Evolutionary conservation across 1,140 invertebrate genomes (phyloP).

Genomic region (Habropoda laboriosa): DNA sequence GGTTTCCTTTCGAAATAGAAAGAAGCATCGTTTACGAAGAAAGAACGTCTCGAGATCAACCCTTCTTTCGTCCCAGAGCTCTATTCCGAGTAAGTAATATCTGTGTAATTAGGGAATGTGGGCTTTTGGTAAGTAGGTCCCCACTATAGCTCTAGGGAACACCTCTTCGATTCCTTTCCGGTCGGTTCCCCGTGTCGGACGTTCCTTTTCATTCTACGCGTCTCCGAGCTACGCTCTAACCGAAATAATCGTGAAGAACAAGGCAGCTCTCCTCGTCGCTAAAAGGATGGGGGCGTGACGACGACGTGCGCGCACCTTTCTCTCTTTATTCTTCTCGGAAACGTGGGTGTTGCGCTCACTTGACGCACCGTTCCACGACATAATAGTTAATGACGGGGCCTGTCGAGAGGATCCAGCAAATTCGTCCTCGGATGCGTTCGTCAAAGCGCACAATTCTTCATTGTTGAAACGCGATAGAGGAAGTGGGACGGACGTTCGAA

Average conservation of each 20-base stretch:
- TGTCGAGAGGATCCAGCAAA: constrained; percentile 58
- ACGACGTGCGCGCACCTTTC: constrained; percentile 68
- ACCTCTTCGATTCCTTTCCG: constrained; percentile 52
- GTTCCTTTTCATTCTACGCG: constrained; percentile 36
- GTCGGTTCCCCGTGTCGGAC: constrained; percentile 23
- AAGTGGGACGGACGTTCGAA: constrained; percentile 22
- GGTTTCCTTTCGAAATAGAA: no score
- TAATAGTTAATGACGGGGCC: constrained; percentile 79
- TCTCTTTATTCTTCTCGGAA: constrained; percentile 29
- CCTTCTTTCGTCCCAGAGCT: constrained; percentile 1
- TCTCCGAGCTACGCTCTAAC: not conserved
- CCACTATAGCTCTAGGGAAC: constrained; percentile 1
- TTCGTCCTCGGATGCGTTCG: constrained; percentile 60
- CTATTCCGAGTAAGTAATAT: no score
- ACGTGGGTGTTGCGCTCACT: constrained; percentile 55
- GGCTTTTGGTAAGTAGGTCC: no score
- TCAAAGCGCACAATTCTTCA: constrained; percentile 66
- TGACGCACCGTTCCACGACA: constrained; percentile 57
- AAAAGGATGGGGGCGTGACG: constrained; percentile 77
- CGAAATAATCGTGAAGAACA: constrained; percentile 49
- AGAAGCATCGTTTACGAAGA: constrained; percentile 33
- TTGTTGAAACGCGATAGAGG: constrained; percentile 8
- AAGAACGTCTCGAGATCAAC: constrained; percentile 2
- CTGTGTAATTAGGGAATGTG: no score
- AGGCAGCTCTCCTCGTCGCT: constrained; percentile 19